Conservation (phyloP, 2,888 invertebrate species). For the Tenthredo notha region DNA sequence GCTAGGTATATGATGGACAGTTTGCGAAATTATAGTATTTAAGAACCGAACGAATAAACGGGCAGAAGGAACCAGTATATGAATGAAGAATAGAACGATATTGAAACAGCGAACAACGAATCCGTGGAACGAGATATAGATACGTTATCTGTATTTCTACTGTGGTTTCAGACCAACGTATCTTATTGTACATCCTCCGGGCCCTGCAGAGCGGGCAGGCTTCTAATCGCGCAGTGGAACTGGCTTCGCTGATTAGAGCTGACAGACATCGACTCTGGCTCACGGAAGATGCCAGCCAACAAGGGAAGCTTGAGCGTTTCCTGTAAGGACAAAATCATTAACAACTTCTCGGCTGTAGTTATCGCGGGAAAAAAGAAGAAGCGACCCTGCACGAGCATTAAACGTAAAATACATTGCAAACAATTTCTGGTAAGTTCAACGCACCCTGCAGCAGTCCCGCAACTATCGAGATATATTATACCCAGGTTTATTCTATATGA, state of each 20-base stretch:
- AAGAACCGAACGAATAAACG: background rate
- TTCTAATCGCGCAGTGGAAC: constrained; percentile 61
- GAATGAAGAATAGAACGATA: background rate
- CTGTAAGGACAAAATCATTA: constrained; percentile 70
- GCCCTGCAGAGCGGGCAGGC: constrained; percentile 58
- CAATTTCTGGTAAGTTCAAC: constrained; percentile 73
- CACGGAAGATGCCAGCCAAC: constrained; percentile 71
- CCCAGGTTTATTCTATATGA: background rate
- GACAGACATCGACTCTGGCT: background rate
- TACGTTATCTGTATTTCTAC: constrained; percentile 17
- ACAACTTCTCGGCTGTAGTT: constrained; percentile 63
- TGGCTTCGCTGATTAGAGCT: constrained; percentile 59
- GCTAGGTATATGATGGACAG: background rate
- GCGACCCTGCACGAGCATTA: constrained; percentile 66
- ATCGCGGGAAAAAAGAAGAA: constrained; percentile 70
- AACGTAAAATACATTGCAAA: constrained; percentile 73
- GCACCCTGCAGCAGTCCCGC: background rate
- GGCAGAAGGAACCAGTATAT: background rate
- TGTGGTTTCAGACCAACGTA: constrained; percentile 28
- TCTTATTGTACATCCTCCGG: constrained; percentile 30
- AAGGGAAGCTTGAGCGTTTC: constrained; percentile 70
- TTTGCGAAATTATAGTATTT: background rate
- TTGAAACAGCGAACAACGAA: background rate
- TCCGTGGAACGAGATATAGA: background rate
- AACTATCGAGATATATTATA: background rate